A percentile compares a stretch with the other conserved stretches of the same genome.
phyloP scores from a whole-genome alignment of 2,797 vertebrate genomes.

The Tarsius wallacei region DNA sequence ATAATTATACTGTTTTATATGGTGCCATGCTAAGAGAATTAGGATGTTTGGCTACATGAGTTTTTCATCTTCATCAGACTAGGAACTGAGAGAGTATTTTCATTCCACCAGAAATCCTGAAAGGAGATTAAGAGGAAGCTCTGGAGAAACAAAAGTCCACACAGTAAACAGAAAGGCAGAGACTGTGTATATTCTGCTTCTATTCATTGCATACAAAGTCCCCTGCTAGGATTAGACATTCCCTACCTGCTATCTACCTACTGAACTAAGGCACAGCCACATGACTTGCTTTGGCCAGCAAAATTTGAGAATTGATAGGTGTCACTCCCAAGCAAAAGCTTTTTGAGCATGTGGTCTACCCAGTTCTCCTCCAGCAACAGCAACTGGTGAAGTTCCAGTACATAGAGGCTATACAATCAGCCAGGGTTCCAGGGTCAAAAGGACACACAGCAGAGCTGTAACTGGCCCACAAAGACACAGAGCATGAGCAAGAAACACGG shows the following conservation, averaged over 20 bases:
- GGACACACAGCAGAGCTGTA: background rate
- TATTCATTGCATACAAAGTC: background rate
- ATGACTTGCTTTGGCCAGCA: background rate
- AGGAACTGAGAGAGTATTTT: background rate
- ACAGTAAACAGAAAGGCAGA: background rate
- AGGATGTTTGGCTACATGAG: background rate
- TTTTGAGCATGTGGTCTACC: background rate
- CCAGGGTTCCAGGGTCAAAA: background rate
- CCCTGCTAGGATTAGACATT: background rate
- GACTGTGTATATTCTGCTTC: background rate
- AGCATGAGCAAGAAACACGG: background rate
- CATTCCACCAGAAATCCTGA: background rate
- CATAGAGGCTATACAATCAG: background rate
- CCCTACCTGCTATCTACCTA: background rate
- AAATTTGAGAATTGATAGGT: background rate
- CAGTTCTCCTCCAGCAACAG: background rate
- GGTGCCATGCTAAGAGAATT: background rate
- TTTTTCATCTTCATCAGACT: slow-evolving; percentile 17
- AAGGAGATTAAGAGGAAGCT: background rate
- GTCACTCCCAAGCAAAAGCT: background rate
- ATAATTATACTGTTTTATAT: background rate
- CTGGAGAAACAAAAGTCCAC: background rate
- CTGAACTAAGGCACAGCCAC: background rate
- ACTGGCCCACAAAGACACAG: background rate
- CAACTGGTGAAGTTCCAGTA: background rate